Evolutionary conservation across 2,888 invertebrate species (phyloP), one percentile per base, ranked within the genome.

Genomic region (Elegia similella): DNA sequence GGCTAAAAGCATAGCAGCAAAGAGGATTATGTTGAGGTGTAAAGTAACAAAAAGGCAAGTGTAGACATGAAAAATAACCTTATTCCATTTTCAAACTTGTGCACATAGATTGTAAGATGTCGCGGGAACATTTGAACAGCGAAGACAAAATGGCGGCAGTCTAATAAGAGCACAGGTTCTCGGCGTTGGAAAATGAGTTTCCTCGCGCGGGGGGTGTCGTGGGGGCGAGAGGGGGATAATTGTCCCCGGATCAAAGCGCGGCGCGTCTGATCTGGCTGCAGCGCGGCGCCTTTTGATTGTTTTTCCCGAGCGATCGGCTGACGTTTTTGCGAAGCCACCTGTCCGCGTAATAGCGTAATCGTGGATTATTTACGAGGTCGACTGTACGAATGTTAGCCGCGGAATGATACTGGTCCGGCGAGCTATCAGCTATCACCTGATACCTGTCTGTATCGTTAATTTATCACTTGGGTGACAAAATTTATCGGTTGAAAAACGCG

Each of bases 101-200:
- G 15, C 17, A 42, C 52, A 50, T 53, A 16, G 7, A 0, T 10
- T 59, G 64, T 61, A 69, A 42, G 59, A 57, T 55, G 12, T 48
- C 43, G 13, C 34, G 8, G 29, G 17, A 16, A 1, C 34, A 50
- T 52, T 38, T 56, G 42, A 38, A 57, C 47, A 2, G 57, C 29
- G 60, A 59, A 53, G 7, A 1, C 60, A 70, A 62, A 16, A 65
- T 76, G 70, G 85, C 63, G 52, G 55, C 60, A 64, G 69, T 76
- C 81, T 88, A 88, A 88, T 88, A 88, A 88, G 85, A 81, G 83
- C 82, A 78, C 80, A 76, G 84, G 82, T 81, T 83, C 80, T 82
- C 76, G 82, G 78, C 77, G 84, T 82, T 84, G 88, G 89, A 86
- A 90, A 90, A 89, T 90, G 89, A 88, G 88, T 89, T 89, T 90